phyloP scores from a whole-genome alignment of 1,140 invertebrate species.

The Lethrus apterus region DNA sequence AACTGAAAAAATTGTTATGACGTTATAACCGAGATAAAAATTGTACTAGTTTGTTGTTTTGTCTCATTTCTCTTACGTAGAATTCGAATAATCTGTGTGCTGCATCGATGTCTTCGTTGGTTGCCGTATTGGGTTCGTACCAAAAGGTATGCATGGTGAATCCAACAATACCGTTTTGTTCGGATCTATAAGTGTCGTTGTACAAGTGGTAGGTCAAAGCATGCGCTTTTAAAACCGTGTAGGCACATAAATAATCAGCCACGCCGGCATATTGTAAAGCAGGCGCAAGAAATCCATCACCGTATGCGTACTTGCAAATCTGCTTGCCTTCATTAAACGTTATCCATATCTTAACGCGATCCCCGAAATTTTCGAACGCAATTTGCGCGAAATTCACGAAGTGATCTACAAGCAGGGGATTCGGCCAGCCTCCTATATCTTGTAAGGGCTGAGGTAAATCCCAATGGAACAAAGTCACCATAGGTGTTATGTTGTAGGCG shows the following conservation, averaged over 20 bases:
- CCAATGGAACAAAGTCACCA: conserved; percentile 44
- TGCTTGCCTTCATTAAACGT: conserved; percentile 50
- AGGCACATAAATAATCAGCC: conserved; percentile 53
- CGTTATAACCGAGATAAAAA: too few species aligned
- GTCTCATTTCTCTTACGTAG: conserved; percentile 33
- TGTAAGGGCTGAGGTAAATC: conserved; percentile 32
- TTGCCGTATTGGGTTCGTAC: conserved; percentile 38
- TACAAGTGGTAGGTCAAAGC: conserved; percentile 60
- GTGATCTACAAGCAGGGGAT: conserved; percentile 28
- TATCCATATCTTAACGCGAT: conserved; percentile 42
- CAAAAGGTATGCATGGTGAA: conserved; percentile 42
- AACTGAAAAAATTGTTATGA: conserved; percentile 41
- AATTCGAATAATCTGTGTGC: conserved; percentile 43
- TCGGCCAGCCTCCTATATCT: conserved; percentile 37
- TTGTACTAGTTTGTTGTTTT: too few species aligned
- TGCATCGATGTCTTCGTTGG: conserved; percentile 41
- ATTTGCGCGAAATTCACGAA: conserved; percentile 34
- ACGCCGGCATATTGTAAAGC: conserved; percentile 41
- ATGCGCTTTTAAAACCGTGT: conserved; percentile 56
- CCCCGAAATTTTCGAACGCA: conserved; percentile 21
- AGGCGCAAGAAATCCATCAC: conserved; percentile 49
- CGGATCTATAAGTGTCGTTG: conserved; percentile 51
- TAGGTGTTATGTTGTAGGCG: conserved; percentile 50
- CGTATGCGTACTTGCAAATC: conserved; percentile 56
- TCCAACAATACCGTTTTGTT: conserved; percentile 39